These are phyloP conservation scores for Ephydatia muelleri DNA, from an alignment of 37 sponge, comb jelly and placozoan genomes.

Conservation along the genomic window DNA sequence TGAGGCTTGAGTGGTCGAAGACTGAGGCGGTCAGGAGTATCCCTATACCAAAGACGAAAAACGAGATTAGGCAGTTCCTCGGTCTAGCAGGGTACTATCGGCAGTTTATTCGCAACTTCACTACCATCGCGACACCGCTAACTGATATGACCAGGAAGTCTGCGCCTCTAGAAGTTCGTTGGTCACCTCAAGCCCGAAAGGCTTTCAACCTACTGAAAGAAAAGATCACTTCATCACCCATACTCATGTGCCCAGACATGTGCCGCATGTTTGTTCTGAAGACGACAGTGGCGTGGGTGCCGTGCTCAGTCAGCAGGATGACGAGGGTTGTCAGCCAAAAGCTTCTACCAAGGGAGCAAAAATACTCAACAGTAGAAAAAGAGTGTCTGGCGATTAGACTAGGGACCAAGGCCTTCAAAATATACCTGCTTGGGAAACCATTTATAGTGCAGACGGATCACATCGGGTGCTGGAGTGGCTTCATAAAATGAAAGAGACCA, in stretches of 20 bases:
- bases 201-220: not conserved
- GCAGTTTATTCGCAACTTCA: not conserved
- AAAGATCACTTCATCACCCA: not conserved
- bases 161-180: not conserved
- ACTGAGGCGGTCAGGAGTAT: not conserved
- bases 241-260: not conserved
- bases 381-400: slow-evolving; percentile 32
- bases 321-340: slow-evolving; percentile 2
- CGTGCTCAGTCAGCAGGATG: slow-evolving; percentile 13
- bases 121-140: not conserved
- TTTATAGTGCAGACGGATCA: slow-evolving; percentile 37
- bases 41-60: slow-evolving; percentile 9
- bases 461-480: slow-evolving; percentile 21
- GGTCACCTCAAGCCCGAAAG: not conserved
- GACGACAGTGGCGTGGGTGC: slow-evolving; percentile 23
- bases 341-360: slow-evolving; percentile 10
- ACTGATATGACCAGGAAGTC: slow-evolving; percentile 11
- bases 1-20: slow-evolving; percentile 21
- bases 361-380: slow-evolving; percentile 26
- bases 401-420: not conserved
- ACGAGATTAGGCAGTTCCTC: slow-evolving; percentile 10
- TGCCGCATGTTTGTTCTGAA: not conserved
- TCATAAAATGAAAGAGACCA: slow-evolving; percentile 20
- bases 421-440: not conserved
- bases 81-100: slow-evolving; percentile 22